A percentile compares a stretch with the other conserved stretches of the same genome.
These are phyloP conservation scores for Aspidiotus rigidus DNA, from an alignment of 2,888 invertebrate genomes.

Conservation along the genomic window DNA sequence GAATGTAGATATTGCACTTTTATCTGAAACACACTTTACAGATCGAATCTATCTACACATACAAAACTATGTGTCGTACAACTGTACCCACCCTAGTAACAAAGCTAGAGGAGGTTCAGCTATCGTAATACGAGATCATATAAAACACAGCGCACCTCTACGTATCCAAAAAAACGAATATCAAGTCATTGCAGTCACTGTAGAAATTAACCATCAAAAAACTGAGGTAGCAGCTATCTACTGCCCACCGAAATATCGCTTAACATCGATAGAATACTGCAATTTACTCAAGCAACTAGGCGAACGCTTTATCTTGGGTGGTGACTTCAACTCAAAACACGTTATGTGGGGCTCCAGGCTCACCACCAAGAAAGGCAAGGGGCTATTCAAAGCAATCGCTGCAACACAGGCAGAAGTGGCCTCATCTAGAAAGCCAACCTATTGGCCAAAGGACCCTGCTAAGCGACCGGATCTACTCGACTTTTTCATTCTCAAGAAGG, in stretches of 20 bases:
- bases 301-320: conserved; percentile 3
- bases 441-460: neutral
- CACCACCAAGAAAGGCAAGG: neutral
- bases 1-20: neutral
- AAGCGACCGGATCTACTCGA: neutral
- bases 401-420: neutral
- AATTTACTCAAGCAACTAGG: neutral
- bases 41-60: neutral
- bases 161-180: neutral
- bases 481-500: neutral
- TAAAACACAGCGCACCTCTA: neutral
- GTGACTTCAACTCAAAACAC: too few species aligned
- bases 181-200: neutral
- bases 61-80: neutral
- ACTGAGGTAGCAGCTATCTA: neutral
- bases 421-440: neutral
- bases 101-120: neutral
- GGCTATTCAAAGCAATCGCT: neutral
- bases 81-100: neutral
- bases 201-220: too few species aligned
- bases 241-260: neutral
- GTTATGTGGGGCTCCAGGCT: neutral
- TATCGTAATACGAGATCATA: neutral
- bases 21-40: conserved; percentile 4
- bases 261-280: neutral